These are phyloP conservation scores for Perca fluviatilis DNA, from an alignment of 2,113 vertebrate species.

Conservation along the genomic window DNA sequence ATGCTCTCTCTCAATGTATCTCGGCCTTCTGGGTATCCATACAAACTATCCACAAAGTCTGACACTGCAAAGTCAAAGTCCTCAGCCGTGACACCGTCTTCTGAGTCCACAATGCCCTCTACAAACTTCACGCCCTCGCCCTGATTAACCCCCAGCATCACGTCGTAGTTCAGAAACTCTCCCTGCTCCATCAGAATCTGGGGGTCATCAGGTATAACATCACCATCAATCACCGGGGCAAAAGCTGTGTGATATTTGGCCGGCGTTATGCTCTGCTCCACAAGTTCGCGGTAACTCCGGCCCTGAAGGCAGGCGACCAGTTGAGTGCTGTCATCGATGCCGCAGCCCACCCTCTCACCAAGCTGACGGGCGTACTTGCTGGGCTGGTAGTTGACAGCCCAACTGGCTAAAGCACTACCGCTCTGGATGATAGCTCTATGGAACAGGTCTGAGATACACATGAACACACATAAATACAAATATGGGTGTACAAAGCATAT, in stretches of 20 bases:
- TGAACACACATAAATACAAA: constrained; percentile 33
- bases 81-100: constrained; percentile 92
- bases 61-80: constrained; percentile 97
- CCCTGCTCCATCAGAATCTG: constrained; percentile 99
- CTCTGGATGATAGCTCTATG: constrained; percentile 99
- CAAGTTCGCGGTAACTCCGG: constrained; percentile 93
- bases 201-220: constrained; percentile 97
- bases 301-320: constrained; percentile 94
- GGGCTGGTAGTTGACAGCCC: constrained; percentile 99
- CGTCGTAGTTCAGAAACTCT: constrained; percentile 98
- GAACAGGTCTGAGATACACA: constrained; percentile 91
- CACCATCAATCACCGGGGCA: constrained; percentile 97
- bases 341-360: constrained; percentile 95
- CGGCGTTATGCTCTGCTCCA: constrained; percentile 92
- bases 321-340: constrained; percentile 93
- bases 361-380: constrained; percentile 94
- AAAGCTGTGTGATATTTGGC: constrained; percentile 98
- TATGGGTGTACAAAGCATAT: not conserved
- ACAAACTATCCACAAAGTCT: constrained; percentile 96
- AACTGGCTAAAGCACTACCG: constrained; percentile 96
- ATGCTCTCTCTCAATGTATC: constrained; percentile 95
- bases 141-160: constrained; percentile 98
- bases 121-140: constrained; percentile 96
- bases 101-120: constrained; percentile 93
- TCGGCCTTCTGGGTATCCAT: constrained; percentile 94